Base-by-base conservation (phyloP, 1,140 invertebrate species). In the Diprion similis region DNA sequence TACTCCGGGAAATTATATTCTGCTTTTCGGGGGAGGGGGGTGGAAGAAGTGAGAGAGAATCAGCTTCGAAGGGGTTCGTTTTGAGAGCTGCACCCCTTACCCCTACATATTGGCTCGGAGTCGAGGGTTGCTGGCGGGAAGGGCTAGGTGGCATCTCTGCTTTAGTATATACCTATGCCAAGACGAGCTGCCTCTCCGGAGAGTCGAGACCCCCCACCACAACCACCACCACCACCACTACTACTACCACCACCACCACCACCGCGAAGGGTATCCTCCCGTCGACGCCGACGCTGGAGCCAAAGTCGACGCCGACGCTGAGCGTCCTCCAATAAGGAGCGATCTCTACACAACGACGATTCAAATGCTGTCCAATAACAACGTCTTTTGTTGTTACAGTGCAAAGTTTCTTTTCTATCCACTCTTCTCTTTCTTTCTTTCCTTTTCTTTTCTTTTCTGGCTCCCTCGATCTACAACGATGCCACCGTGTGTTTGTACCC, bases 341-440 rank as follows among this genome's bases (percentile, higher is more conserved):
- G 81, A 74, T 78, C 79, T 81, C 80, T 78, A 84, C 85, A 83
- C 82, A 84, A 84, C 85, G 87, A 88, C 86, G 87, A 88, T 87
- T 87, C 85, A 82, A 87, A 87, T 87, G 85, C 85, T 85, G 82
- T 81, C 87, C 87, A 88, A 87, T 88, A 88, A 88, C 87, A 88
- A 88, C 86, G 87, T 86, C 87, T 87, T 87, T 88, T 87, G 87
- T 88, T 88, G 87, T 87, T 87, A 85, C 80, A 81, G 82, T 37
- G 24, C 81, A 85, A 87, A 85, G 80, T 85, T 86, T 86, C 83
- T 85, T 83, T 84, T 83, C 80, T 78, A 75, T 76, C 75, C 78
- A 72, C 76, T 78, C 64, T 64, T 68, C 75, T 59, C 51, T 83
- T 79, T 59, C 71, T 76, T 74, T 70, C 45, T 74, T 45, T 83